phyloP scores from a whole-genome alignment of 2,888 invertebrate genomes.

The Xanthorhoe spadicearia region DNA sequence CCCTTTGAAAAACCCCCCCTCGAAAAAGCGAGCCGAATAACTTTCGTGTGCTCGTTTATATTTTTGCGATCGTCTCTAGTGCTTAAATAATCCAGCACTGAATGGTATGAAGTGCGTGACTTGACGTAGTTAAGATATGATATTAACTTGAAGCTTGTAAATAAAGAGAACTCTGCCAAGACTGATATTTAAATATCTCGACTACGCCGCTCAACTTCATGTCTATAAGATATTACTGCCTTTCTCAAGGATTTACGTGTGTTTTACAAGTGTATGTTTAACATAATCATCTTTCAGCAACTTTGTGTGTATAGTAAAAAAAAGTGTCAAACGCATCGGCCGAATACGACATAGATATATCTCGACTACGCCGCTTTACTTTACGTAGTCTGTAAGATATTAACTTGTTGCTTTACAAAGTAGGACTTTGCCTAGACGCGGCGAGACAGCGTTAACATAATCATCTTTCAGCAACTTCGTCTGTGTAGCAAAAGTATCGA shows the following conservation, averaged over 20 bases:
- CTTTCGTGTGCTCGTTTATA: no score
- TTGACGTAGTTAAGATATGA: no score
- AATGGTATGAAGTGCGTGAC: no score
- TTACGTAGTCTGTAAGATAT: slow-evolving; percentile 21
- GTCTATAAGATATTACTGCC: neutral
- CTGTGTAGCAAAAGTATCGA: slow-evolving; percentile 73
- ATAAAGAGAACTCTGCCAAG: no score
- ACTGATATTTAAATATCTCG: no score
- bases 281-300: slow-evolving; percentile 67
- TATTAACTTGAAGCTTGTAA: no score
- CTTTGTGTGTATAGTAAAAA: slow-evolving; percentile 64
- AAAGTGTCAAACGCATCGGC: slow-evolving; percentile 77
- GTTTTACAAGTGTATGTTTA: slow-evolving; percentile 56
- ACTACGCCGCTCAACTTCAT: neutral
- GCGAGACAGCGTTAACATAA: slow-evolving; percentile 66
- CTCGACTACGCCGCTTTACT: neutral
- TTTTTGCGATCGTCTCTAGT: no score
- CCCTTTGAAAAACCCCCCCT: no score
- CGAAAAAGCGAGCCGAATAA: no score
- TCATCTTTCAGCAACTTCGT: slow-evolving; percentile 67
- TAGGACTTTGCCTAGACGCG: slow-evolving; percentile 71
- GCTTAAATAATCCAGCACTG: no score
- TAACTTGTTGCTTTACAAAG: slow-evolving; percentile 42
- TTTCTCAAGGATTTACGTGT: no score
- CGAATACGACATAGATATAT: slow-evolving; percentile 69